These are phyloP conservation scores for Enteromius viviparus DNA, from an alignment of 2,797 vertebrate genomes.

Conservation along the genomic window DNA sequence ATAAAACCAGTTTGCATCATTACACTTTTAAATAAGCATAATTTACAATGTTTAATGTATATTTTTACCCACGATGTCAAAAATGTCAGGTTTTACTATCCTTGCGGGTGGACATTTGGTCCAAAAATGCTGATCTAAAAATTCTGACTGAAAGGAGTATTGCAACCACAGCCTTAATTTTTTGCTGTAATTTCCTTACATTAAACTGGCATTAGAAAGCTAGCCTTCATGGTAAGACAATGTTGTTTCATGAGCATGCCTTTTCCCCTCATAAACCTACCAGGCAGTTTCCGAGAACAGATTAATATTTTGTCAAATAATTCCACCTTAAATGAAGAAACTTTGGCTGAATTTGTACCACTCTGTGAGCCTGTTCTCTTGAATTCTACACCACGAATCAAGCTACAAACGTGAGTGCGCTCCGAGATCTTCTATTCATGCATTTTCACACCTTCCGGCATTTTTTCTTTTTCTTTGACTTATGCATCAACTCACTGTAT, in stretches of 20 bases:
- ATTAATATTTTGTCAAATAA: neutral
- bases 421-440: slow-evolving; percentile 73
- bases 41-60: too few species aligned
- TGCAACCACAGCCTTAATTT: neutral
- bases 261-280: neutral
- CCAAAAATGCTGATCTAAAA: too few species aligned
- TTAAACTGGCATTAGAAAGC: neutral
- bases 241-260: neutral
- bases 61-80: too few species aligned
- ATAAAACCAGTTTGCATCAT: too few species aligned
- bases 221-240: neutral
- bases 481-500: slow-evolving; percentile 77
- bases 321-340: slow-evolving; percentile 10
- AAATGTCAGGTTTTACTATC: too few species aligned
- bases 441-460: slow-evolving; percentile 72
- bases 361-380: slow-evolving; percentile 16
- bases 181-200: neutral
- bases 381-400: slow-evolving; percentile 34
- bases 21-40: too few species aligned
- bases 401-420: slow-evolving; percentile 60
- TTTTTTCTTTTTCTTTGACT: slow-evolving; percentile 66
- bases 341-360: neutral
- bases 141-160: too few species aligned
- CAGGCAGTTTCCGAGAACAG: neutral
- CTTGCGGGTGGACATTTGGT: too few species aligned